Percentiles rank a stretch among this genome's conserved stretches.
Evolutionary conservation across 1,140 invertebrate genomes (phyloP).

Genomic region (Zophobas morio): DNA sequence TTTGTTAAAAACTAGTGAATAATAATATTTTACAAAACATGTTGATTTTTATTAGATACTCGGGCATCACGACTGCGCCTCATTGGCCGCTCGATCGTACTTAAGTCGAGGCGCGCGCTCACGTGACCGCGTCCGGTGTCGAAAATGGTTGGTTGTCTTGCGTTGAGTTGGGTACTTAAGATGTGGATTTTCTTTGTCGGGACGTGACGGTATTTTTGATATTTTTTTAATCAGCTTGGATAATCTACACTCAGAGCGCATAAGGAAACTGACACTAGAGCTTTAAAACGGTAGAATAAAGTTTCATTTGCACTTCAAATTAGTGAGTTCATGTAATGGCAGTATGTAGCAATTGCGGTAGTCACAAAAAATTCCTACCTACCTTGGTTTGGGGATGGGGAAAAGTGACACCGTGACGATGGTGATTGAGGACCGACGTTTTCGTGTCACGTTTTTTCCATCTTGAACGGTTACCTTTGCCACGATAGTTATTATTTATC

Average conservation of each 20-base stretch:
- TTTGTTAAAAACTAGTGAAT: constrained; percentile 38
- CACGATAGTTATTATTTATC: neutral
- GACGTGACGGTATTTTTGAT: constrained; percentile 20
- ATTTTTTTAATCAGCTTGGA: constrained; percentile 20
- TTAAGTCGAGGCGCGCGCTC: neutral
- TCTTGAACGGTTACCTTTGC: neutral
- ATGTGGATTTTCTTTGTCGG: constrained; percentile 1
- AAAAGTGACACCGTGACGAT: too few relatives aligned
- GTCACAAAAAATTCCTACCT: constrained; percentile 14
- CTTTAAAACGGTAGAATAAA: constrained; percentile 16
- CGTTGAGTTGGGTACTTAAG: neutral
- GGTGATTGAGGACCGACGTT: too few relatives aligned
- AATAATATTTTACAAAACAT: constrained; percentile 35
- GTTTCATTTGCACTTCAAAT: constrained; percentile 6
- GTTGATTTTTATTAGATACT: constrained; percentile 6
- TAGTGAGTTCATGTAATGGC: constrained; percentile 13
- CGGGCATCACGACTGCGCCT: neutral
- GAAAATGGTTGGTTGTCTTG: neutral
- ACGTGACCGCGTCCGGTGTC: neutral
- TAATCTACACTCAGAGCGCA: constrained; percentile 28
- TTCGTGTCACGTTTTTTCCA: too few relatives aligned
- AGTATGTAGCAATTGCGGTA: constrained; percentile 13
- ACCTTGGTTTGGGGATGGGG: constrained; percentile 4
- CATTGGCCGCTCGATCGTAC: constrained; percentile 7
- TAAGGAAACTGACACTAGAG: constrained; percentile 36